phyloP scores from a whole-genome alignment of 2,113 vertebrate species.

The Indri indri region DNA sequence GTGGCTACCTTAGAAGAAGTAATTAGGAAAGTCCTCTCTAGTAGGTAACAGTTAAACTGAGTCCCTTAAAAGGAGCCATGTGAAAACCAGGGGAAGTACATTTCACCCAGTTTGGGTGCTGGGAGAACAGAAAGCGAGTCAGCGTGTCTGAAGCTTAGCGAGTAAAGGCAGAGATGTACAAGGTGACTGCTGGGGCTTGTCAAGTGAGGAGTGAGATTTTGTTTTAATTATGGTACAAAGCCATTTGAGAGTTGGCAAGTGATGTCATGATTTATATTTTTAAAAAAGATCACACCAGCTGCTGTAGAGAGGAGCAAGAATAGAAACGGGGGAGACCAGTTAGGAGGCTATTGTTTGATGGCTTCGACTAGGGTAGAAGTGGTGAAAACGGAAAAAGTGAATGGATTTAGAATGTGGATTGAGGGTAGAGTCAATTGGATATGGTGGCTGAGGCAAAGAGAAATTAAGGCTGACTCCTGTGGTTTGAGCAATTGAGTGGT shows the following conservation, averaged over 20 bases:
- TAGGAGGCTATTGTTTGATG: neutral
- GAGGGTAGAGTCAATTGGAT: neutral
- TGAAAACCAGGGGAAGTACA: neutral
- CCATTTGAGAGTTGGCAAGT: neutral
- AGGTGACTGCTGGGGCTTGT: neutral
- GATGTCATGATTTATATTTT: neutral
- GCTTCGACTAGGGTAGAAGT: neutral
- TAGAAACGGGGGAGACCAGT: neutral
- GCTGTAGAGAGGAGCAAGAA: neutral
- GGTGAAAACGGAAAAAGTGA: neutral
- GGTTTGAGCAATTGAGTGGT: neutral
- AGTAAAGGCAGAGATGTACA: neutral
- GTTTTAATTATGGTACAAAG: neutral
- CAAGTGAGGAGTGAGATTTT: neutral
- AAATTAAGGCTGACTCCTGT: neutral
- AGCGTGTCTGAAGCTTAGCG: neutral
- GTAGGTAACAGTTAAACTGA: neutral
- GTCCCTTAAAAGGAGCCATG: neutral
- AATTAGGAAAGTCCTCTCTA: neutral
- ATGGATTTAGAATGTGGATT: neutral
- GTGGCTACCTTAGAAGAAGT: neutral
- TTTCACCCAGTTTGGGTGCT: neutral
- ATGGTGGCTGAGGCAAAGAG: neutral
- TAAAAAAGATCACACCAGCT: neutral
- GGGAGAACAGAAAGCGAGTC: neutral